Evolutionary conservation across 2,888 invertebrate species (phyloP).

Genomic region (Rhabditoides inermis): DNA sequence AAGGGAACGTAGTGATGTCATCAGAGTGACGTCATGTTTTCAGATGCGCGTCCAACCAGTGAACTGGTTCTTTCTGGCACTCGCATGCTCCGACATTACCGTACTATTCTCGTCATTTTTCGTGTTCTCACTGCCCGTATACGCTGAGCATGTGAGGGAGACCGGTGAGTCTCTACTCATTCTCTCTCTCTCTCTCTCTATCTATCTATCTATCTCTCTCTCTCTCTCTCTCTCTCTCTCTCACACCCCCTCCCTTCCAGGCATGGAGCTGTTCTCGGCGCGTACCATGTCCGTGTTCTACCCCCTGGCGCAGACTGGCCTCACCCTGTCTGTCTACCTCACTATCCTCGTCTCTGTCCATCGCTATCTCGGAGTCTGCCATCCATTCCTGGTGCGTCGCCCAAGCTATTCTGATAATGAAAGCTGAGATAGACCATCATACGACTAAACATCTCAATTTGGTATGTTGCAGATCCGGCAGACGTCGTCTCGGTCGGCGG

Average conservation of each 20-base stretch:
- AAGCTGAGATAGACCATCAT: not conserved
- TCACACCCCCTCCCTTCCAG: too few species aligned
- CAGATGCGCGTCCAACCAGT: conserved; percentile 44
- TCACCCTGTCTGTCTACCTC: conserved; percentile 41
- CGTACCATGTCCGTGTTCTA: conserved; percentile 25
- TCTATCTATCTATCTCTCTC: too few species aligned
- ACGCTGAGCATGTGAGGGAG: conserved; percentile 28
- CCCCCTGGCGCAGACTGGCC: conserved; percentile 32
- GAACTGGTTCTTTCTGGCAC: conserved; percentile 39
- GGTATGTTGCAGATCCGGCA: conserved; percentile 38
- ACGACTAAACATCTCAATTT: not conserved
- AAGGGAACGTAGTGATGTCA: too few species aligned
- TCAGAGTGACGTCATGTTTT: too few species aligned
- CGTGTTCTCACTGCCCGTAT: conserved; percentile 41
- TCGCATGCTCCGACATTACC: conserved; percentile 32
- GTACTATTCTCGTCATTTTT: conserved; percentile 41
- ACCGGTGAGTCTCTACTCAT: too few species aligned
- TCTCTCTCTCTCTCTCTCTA: too few species aligned
- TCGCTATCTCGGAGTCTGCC: conserved; percentile 44
- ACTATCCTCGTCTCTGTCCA: conserved; percentile 43
- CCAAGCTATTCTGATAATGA: not conserved
- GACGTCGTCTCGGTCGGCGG: conserved; percentile 26
- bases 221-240: too few species aligned
- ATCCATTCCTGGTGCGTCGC: conserved; percentile 34
- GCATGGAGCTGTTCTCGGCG: conserved; percentile 11